Evolutionary conservation across 2,113 vertebrate species (phyloP).

Genomic region (Nicator chloris): DNA sequence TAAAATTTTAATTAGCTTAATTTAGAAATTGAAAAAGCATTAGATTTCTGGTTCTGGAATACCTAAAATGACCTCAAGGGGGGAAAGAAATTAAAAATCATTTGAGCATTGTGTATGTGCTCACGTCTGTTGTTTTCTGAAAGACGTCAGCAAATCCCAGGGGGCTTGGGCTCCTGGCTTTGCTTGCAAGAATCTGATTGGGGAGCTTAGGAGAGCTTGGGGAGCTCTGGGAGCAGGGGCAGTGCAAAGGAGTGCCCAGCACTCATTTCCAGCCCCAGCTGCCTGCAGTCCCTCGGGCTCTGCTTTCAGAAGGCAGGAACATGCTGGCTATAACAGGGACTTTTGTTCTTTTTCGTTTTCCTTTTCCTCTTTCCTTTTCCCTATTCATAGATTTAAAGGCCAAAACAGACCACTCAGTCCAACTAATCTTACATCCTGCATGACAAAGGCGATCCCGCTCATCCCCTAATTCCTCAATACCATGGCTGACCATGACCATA

Average conservation of each 20-base stretch:
- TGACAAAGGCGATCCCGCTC: not conserved
- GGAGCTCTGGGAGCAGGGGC: not conserved
- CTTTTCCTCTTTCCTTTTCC: not conserved
- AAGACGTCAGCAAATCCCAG: not conserved
- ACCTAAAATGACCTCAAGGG: not conserved
- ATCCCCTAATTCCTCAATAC: not conserved
- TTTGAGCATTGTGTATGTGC: not conserved
- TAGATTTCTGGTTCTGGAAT: not conserved
- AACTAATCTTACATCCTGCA: slow-evolving; percentile 25
- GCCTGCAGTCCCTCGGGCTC: not conserved
- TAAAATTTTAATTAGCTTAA: slow-evolving; percentile 49
- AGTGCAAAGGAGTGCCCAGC: not conserved
- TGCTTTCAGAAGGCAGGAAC: not conserved
- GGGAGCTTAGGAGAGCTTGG: not conserved
- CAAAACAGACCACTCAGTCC: slow-evolving; percentile 4
- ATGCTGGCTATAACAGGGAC: not conserved
- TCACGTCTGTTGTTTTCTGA: not conserved
- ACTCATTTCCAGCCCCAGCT: not conserved
- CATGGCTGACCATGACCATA: not conserved
- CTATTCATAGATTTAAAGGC: not conserved
- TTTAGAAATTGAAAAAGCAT: slow-evolving; percentile 14
- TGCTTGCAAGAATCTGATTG: not conserved
- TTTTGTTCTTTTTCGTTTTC: not conserved
- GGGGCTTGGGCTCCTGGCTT: not conserved
- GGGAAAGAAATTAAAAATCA: not conserved